These are phyloP conservation scores for Neosalanx taihuensis DNA, from an alignment of 2,797 vertebrate species.

Conservation along the genomic window DNA sequence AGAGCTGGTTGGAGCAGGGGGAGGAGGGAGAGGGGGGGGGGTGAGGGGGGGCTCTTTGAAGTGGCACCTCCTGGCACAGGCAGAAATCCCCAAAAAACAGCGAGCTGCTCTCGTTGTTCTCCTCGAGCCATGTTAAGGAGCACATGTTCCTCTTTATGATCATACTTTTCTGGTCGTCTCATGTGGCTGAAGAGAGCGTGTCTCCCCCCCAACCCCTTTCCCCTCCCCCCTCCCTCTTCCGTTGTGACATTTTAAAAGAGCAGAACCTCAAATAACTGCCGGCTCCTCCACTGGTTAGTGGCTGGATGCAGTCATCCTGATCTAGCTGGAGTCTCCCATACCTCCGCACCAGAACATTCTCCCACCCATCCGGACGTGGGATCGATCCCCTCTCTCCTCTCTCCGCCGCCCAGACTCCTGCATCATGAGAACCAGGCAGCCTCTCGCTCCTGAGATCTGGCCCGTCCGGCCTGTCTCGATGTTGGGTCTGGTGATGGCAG, in stretches of 20 bases:
- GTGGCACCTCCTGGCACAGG: conserved; percentile 56
- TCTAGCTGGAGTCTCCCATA: conserved; percentile 29
- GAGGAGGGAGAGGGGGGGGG: neutral
- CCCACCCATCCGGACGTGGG: conserved; percentile 23
- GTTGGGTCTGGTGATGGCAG: conserved; percentile 1
- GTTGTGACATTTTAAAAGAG: conserved; percentile 41
- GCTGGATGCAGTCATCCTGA: conserved; percentile 22
- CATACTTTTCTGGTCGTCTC: too few relatives aligned
- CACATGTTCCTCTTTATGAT: conserved; percentile 27
- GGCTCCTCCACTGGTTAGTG: conserved; percentile 34
- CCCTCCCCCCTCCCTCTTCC: conserved; percentile 34
- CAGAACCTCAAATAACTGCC: neutral
- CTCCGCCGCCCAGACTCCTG: neutral
- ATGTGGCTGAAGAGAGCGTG: too few relatives aligned
- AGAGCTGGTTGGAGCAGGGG: conserved; percentile 47
- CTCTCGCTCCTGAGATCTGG: too few relatives aligned
- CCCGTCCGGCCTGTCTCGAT: too few relatives aligned
- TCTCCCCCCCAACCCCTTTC: conserved; percentile 20
- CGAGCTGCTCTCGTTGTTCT: conserved; percentile 37
- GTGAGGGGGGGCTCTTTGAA: conserved; percentile 51
- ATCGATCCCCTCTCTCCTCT: conserved; percentile 15
- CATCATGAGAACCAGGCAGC: too few relatives aligned
- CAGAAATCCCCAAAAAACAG: conserved; percentile 41
- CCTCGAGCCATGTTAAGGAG: conserved; percentile 39
- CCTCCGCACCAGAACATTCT: too few relatives aligned